Evolutionary conservation across 2,797 vertebrate genomes (phyloP).

Genomic region (Acipenser ruthenus): DNA sequence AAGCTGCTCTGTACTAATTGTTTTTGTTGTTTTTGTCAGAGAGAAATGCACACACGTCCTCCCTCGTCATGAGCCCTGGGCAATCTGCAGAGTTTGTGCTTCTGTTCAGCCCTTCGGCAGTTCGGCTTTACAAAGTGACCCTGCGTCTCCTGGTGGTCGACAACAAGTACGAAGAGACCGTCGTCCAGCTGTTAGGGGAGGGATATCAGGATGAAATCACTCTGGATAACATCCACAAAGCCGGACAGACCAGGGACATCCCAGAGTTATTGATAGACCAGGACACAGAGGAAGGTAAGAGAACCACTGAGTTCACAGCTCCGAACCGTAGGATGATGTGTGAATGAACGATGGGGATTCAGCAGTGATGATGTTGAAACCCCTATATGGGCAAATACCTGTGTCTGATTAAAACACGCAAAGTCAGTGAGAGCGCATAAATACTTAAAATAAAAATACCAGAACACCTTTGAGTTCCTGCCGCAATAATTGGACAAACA

Average conservation of each 20-base stretch:
- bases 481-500: no score
- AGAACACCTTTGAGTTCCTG: no score
- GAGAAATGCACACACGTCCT: conserved; percentile 45
- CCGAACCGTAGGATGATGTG: no score
- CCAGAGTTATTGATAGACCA: conserved; percentile 23
- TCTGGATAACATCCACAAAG: conserved; percentile 60
- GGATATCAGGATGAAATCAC: conserved; percentile 69
- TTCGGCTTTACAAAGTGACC: conserved; percentile 45
- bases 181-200: conserved; percentile 64
- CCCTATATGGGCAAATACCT: no score
- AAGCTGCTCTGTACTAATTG: no score
- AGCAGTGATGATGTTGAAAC: no score
- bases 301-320: not conserved
- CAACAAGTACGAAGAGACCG: conserved; percentile 59
- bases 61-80: conserved; percentile 46
- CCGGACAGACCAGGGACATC: conserved; percentile 3
- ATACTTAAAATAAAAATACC: no score
- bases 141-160: conserved; percentile 61
- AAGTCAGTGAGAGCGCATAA: not conserved
- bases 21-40: conserved; percentile 27
- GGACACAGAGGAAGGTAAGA: conserved; percentile 44
- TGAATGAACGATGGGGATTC: no score
- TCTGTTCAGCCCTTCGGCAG: conserved; percentile 54
- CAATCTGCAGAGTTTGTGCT: conserved; percentile 61
- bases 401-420: not conserved